Evolutionary conservation across 1,140 invertebrate genomes (phyloP).

Genomic region (Eciton burchellii): DNA sequence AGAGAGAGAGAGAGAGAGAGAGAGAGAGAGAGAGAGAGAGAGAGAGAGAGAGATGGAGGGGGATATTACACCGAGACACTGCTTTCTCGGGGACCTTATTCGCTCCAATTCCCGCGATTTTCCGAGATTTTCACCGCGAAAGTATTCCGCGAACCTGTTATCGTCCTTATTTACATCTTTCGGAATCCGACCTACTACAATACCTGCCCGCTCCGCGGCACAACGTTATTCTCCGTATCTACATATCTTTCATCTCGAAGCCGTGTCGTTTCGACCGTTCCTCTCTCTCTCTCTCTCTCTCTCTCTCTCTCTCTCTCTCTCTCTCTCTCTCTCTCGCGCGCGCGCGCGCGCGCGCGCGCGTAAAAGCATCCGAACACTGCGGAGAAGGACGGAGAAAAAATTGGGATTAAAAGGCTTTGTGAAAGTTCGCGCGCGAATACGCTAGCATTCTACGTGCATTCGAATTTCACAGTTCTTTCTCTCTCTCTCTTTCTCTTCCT

Average conservation of each 20-base stretch:
- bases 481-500: no score
- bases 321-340: no score
- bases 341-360: no score
- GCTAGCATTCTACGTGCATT: not conserved
- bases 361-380: constrained; percentile 22
- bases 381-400: constrained; percentile 19
- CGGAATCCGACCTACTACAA: constrained; percentile 44
- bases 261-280: constrained; percentile 34
- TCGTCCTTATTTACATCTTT: constrained; percentile 57
- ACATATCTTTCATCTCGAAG: constrained; percentile 47
- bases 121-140: constrained; percentile 32
- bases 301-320: no score
- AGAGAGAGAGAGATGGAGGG: no score
- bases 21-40: no score
- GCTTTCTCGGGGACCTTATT: constrained; percentile 36
- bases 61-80: constrained; percentile 51
- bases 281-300: no score
- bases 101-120: constrained; percentile 51
- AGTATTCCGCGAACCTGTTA: constrained; percentile 38
- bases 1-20: no score
- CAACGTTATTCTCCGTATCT: constrained; percentile 48
- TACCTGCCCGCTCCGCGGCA: constrained; percentile 21
- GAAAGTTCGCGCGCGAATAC: not conserved
- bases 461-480: not conserved
- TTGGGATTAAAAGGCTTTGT: not conserved